A percentile compares a stretch with the other conserved stretches of the same genome.
phyloP scores from a whole-genome alignment of 2,797 vertebrate genomes.

The Vireo griseus region DNA sequence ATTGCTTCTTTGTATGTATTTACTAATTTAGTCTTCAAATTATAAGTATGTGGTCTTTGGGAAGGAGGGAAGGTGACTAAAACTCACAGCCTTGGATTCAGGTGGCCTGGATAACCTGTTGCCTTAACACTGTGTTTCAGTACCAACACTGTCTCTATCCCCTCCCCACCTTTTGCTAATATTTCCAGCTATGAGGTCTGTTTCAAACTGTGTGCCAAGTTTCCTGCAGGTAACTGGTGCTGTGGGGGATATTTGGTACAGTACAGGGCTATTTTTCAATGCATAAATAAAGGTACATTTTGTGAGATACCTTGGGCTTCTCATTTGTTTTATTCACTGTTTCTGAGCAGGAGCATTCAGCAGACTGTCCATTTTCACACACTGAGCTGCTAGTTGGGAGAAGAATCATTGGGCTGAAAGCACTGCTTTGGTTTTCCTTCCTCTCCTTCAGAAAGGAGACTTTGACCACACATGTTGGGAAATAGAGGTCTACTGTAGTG shows the following conservation, averaged over 20 bases:
- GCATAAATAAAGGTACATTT: constrained; percentile 44
- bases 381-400: not conserved
- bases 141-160: not conserved
- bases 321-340: not conserved
- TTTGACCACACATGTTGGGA: not conserved
- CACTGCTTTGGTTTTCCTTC: not conserved
- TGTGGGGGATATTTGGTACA: not conserved
- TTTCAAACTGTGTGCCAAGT: not conserved
- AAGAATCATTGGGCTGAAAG: not conserved
- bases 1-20: not conserved
- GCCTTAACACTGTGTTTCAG: not conserved
- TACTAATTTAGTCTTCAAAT: not conserved
- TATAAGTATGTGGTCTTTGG: not conserved
- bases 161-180: not conserved
- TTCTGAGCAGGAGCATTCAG: not conserved
- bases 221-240: not conserved
- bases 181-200: not conserved
- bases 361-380: not conserved
- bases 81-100: not conserved
- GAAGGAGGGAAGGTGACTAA: not conserved
- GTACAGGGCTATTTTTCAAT: not conserved
- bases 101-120: not conserved
- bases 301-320: not conserved
- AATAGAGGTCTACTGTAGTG: not conserved
- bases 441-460: not conserved